Percentiles rank a stretch among this genome's conserved stretches.
phyloP scores from a whole-genome alignment of 2,888 invertebrate species.

The Amphiduros pacificus region DNA sequence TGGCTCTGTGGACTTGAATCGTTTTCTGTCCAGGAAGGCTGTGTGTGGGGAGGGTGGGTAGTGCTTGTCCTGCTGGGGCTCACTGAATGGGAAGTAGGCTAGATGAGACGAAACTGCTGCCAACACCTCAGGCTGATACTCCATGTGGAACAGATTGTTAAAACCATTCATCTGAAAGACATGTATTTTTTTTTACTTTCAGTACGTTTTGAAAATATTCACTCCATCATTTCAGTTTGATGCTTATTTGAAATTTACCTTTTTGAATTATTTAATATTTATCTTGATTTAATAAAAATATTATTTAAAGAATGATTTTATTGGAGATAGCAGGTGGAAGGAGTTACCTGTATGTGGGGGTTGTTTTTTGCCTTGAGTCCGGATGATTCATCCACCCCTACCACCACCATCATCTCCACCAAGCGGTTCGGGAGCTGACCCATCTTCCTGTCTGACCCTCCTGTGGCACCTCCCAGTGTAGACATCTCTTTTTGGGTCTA shows the following conservation, averaged over 20 bases:
- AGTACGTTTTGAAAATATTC: too few relatives aligned
- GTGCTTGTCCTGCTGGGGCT: constrained; percentile 36
- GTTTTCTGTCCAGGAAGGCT: background rate
- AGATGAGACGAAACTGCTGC: constrained; percentile 43
- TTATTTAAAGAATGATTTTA: background rate
- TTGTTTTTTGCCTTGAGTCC: constrained; percentile 29
- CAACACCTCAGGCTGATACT: constrained; percentile 34
- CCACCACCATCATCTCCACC: constrained; percentile 46
- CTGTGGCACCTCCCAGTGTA: too few relatives aligned
- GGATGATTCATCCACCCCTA: constrained; percentile 48
- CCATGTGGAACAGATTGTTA: background rate
- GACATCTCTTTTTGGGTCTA: too few relatives aligned
- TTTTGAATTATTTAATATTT: background rate
- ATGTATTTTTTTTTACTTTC: too few relatives aligned
- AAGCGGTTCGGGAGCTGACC: constrained; percentile 39
- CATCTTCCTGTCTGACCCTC: too few relatives aligned
- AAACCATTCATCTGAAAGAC: too few relatives aligned
- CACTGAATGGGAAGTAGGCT: constrained; percentile 43
- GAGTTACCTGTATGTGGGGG: background rate
- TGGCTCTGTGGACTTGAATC: too few relatives aligned
- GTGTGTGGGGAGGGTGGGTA: constrained; percentile 38
- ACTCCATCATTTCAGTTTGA: too few relatives aligned
- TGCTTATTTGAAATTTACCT: background rate
- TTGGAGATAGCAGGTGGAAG: background rate
- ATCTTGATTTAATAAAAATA: too few relatives aligned